These are phyloP conservation scores for Archegozetes longisetosus DNA, from an alignment of 1,140 invertebrate species.

Conservation along the genomic window DNA sequence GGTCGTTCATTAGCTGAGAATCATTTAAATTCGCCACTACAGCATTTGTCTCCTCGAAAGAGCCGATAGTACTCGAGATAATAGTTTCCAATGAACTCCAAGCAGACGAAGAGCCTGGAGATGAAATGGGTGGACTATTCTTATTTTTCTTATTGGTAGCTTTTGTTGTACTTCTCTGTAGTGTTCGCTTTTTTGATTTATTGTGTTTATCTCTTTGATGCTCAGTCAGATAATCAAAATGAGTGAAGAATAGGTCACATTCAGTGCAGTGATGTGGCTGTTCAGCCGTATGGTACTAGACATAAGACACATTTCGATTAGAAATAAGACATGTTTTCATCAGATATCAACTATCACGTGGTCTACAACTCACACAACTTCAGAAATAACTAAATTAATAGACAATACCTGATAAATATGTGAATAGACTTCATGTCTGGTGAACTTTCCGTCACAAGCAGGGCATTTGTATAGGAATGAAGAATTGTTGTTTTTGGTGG, in stretches of 20 bases:
- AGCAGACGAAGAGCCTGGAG: background rate
- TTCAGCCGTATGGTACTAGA: slow-evolving; percentile 4
- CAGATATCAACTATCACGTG: background rate
- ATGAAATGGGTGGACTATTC: background rate
- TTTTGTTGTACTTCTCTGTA: background rate
- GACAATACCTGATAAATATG: slow-evolving; percentile 11
- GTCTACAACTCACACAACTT: background rate
- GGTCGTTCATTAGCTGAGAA: background rate
- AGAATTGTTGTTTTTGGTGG: background rate
- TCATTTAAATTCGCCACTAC: background rate
- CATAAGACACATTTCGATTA: background rate
- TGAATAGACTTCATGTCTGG: slow-evolving; percentile 1
- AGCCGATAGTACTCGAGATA: background rate
- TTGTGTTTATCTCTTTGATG: slow-evolving; percentile 3
- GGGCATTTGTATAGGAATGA: slow-evolving; percentile 1
- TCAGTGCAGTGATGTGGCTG: slow-evolving; percentile 8
- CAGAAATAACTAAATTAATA: no score
- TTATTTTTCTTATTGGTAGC: background rate
- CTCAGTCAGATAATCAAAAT: slow-evolving; percentile 7
- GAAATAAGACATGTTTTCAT: background rate
- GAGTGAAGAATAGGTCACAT: slow-evolving; percentile 11
- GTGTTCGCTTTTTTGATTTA: background rate
- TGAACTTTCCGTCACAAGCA: slow-evolving; percentile 5
- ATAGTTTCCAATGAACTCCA: background rate
- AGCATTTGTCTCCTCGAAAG: background rate